A percentile compares a stretch with the other conserved stretches of the same genome.
These are phyloP conservation scores for Drosophila flavopinicola DNA, from an alignment of 2,888 invertebrate genomes.

Conservation along the genomic window DNA sequence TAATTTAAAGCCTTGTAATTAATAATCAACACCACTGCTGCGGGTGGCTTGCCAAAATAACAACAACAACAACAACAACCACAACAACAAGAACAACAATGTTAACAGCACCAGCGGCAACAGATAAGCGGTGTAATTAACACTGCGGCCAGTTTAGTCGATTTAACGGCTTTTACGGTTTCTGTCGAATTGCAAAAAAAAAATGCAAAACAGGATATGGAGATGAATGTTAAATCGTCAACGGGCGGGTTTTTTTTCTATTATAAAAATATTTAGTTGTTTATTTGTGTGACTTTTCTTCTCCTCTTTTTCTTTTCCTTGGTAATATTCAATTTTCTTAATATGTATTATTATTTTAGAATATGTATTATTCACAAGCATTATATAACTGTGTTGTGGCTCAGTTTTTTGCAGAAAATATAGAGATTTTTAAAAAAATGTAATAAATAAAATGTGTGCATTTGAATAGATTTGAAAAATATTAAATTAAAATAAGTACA, in stretches of 20 bases:
- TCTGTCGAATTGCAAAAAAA: background rate
- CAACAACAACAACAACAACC: conserved; percentile 19
- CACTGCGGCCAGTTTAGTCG: conserved; percentile 69
- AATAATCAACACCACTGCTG: conserved; percentile 69
- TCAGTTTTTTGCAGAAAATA: too few relatives aligned
- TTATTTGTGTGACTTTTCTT: background rate
- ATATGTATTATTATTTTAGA: too few relatives aligned
- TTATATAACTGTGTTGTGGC: too few relatives aligned
- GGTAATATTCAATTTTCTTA: too few relatives aligned
- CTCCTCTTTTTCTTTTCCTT: too few relatives aligned
- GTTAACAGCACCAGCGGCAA: conserved; percentile 32
- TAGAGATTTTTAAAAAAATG: too few relatives aligned
- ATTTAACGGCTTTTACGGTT: conserved; percentile 54
- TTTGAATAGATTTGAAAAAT: too few relatives aligned
- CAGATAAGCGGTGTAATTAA: conserved; percentile 75
- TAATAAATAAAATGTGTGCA: too few relatives aligned
- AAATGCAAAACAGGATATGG: background rate
- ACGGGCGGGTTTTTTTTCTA: background rate
- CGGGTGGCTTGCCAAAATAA: conserved; percentile 31
- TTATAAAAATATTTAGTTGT: background rate
- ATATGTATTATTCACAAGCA: too few relatives aligned
- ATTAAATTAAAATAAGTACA: too few relatives aligned
- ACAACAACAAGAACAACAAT: conserved; percentile 4
- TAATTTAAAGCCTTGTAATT: conserved; percentile 79
- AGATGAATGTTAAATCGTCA: conserved; percentile 11